phyloP scores from a whole-genome alignment of 2,888 invertebrate species.

The Andricus curvator region DNA sequence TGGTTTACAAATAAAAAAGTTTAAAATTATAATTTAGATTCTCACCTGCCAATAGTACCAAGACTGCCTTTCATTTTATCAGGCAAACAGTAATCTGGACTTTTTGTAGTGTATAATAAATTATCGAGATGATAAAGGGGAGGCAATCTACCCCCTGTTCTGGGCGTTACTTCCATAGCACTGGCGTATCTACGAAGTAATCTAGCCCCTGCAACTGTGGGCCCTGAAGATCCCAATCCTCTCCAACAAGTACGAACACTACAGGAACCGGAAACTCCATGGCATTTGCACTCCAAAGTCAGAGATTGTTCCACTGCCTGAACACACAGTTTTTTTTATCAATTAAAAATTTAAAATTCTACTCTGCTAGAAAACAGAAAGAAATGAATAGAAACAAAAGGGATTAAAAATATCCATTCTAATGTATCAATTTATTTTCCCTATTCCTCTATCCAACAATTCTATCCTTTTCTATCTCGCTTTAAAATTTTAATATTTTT shows the following conservation, averaged over 20 bases:
- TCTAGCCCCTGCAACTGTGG: conserved; percentile 81
- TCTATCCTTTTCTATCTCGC: too few species aligned
- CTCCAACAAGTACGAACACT: conserved; percentile 91
- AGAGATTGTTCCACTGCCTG: conserved; percentile 83
- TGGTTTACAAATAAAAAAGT: too few species aligned
- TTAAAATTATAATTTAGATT: background rate
- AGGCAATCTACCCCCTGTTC: conserved; percentile 73
- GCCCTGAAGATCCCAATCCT: conserved; percentile 80
- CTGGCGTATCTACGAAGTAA: conserved; percentile 82
- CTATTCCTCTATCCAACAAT: too few species aligned
- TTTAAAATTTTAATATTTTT: too few species aligned
- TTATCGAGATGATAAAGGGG: conserved; percentile 80
- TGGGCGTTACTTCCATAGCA: conserved; percentile 79
- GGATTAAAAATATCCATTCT: too few species aligned
- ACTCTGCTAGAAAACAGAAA: too few species aligned
- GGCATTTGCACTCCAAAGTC: conserved; percentile 87
- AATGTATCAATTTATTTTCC: too few species aligned
- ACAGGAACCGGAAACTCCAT: conserved; percentile 91
- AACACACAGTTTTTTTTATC: conserved; percentile 4
- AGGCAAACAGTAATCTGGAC: conserved; percentile 90
- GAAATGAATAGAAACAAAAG: too few species aligned
- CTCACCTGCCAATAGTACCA: conserved; percentile 88
- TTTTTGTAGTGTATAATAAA: conserved; percentile 87
- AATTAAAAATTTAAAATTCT: background rate
- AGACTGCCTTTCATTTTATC: conserved; percentile 87